These are phyloP conservation scores for Dicycla oo DNA, from an alignment of 2,888 invertebrate genomes.

Conservation along the genomic window DNA sequence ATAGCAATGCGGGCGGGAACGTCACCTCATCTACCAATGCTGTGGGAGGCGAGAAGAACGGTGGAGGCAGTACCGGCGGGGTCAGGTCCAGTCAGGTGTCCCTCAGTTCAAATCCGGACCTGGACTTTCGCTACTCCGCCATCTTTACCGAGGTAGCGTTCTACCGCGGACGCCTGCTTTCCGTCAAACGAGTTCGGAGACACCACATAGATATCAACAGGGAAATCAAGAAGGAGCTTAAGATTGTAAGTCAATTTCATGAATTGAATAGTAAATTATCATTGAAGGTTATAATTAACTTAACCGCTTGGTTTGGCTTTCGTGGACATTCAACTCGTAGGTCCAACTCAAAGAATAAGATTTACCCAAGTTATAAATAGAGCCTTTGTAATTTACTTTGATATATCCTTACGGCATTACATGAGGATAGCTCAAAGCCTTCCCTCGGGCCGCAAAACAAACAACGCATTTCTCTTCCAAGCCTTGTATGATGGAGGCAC, in stretches of 20 bases:
- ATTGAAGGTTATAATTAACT: not conserved
- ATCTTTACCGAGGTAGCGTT: constrained; percentile 97
- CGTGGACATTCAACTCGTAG: not conserved
- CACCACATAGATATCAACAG: constrained; percentile 97
- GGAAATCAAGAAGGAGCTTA: constrained; percentile 97
- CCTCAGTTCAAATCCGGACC: constrained; percentile 97
- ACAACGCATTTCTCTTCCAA: constrained; percentile 68
- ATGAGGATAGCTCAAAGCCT: constrained; percentile 62
- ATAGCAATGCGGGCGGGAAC: constrained; percentile 93
- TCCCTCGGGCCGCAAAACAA: constrained; percentile 70
- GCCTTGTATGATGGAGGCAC: constrained; percentile 68
- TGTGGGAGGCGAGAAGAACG: constrained; percentile 87
- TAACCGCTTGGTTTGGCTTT: not conserved
- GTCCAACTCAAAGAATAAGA: constrained; percentile 27
- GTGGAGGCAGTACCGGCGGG: constrained; percentile 77
- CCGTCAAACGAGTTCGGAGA: constrained; percentile 96
- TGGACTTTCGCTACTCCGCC: constrained; percentile 97
- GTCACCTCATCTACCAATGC: constrained; percentile 95
- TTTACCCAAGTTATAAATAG: constrained; percentile 26
- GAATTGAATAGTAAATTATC: not conserved
- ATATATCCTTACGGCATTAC: constrained; percentile 50
- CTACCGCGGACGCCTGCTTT: constrained; percentile 96
- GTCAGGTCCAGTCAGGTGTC: constrained; percentile 97
- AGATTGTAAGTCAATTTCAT: constrained; percentile 93
- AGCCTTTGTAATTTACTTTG: constrained; percentile 53